Base-by-base conservation (phyloP, 2,888 invertebrate genomes). In the Phyllotreta striolata region DNA sequence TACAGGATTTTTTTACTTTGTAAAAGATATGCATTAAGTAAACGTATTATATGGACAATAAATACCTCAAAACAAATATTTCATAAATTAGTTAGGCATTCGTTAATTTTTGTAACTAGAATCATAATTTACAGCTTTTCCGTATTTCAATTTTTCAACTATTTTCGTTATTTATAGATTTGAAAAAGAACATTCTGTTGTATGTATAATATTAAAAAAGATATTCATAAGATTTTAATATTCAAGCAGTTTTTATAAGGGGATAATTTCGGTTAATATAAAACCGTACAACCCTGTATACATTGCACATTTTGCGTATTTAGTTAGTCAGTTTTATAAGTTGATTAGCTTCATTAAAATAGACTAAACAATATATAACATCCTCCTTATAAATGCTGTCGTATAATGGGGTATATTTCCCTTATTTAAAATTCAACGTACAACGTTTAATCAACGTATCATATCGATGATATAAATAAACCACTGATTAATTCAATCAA, bases 181-280 rank as follows among this genome's bases (percentile, higher is more conserved):
- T 60, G 60, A 60, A 60, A 9, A 60, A 40, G 52, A 60, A 43
- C 4, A 9, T 10, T 43, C 13, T 37, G 38, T 54, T 59, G 41
- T 43, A 24, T 44, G 60, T 60, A 60, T 38, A 44, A 56, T 56
- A 56, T 44, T 56, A 56, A 56, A 56, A 56, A 56, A 56, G 46
- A 41, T 61, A 66, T 61, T 67, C 69, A 66, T 61, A 69, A 69
- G 64, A 64, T 64, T 51, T 52, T 59, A 49, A 43, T 49, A 13
- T 43, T 43, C 47, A 55, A 58, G 39, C 41, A 56, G 47, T 14
- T 62, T 44, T 38, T 56, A 63, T 59, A 43, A 59, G 47, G 47
- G 40, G 44, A 52, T 24, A 24, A n/a, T 24, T 24, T 24, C 24
- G 24, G 24, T 24, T 24, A 24, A 24, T 24, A 24, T 24, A 24